Evolutionary conservation across 2,113 vertebrate genomes (phyloP).

Genomic region (Megaceryle maxima): DNA sequence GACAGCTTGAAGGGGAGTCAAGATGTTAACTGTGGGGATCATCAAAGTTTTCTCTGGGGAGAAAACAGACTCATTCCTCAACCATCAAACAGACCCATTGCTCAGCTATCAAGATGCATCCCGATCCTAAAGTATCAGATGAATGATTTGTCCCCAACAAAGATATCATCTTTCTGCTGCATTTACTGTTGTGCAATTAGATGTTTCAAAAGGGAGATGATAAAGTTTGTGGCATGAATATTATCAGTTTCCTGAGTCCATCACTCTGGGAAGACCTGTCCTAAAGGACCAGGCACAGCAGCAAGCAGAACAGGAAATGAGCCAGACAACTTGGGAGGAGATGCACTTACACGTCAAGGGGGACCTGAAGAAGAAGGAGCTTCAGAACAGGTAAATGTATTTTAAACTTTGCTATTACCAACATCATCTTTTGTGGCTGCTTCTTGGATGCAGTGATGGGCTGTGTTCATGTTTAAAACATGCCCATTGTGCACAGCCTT

Average conservation of each 20-base stretch:
- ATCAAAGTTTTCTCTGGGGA: not conserved
- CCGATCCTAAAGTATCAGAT: too few relatives aligned
- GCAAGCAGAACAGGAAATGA: conserved; percentile 62
- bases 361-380: conserved; percentile 48
- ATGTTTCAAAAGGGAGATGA: too few relatives aligned
- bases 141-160: too few relatives aligned
- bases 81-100: too few relatives aligned
- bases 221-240: too few relatives aligned
- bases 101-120: too few relatives aligned
- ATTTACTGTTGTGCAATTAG: too few relatives aligned
- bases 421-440: not conserved
- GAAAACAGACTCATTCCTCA: too few relatives aligned
- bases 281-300: conserved; percentile 19
- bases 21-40: not conserved
- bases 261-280: not conserved
- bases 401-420: not conserved
- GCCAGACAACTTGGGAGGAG: conserved; percentile 34
- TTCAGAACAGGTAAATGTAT: conserved; percentile 67
- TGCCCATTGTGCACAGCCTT: not conserved
- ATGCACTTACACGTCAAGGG: conserved; percentile 48
- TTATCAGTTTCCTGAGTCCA: too few relatives aligned
- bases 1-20: not conserved
- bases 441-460: not conserved
- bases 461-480: not conserved
- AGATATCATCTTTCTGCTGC: too few relatives aligned